A percentile compares a stretch with the other conserved stretches of the same genome.
phyloP scores from a whole-genome alignment of 1,140 invertebrate species.

The Drosophila tropicalis region DNA sequence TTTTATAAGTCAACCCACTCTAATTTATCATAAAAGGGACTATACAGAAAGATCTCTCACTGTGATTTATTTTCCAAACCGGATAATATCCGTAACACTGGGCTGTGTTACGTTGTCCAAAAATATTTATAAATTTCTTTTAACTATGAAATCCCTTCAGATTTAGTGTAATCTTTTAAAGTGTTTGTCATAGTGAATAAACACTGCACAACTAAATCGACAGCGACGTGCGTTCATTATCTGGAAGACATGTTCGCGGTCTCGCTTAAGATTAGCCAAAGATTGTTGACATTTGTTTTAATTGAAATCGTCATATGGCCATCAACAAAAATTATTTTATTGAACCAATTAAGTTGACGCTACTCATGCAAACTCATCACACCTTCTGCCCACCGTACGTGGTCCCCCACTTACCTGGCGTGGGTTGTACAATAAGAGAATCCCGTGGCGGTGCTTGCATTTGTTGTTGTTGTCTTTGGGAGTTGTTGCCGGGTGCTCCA shows the following conservation, averaged over 20 bases:
- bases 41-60: too few relatives aligned
- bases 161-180: too few relatives aligned
- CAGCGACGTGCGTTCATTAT: slow-evolving; percentile 35
- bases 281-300: slow-evolving; percentile 4
- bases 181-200: not conserved
- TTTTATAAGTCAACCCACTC: not conserved
- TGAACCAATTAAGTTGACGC: not conserved
- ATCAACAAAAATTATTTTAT: not conserved
- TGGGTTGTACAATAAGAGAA: slow-evolving; percentile 72
- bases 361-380: not conserved
- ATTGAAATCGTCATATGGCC: slow-evolving; percentile 20
- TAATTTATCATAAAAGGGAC: too few relatives aligned
- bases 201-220: slow-evolving; percentile 24
- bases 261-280: slow-evolving; percentile 41
- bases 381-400: too few relatives aligned
- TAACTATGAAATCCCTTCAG: too few relatives aligned
- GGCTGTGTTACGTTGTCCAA: too few relatives aligned
- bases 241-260: slow-evolving; percentile 32
- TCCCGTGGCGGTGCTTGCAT: slow-evolving; percentile 62
- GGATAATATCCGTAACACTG: too few relatives aligned
- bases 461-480: slow-evolving; percentile 2
- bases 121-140: not conserved
- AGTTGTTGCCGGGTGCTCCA: slow-evolving; percentile 11
- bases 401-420: slow-evolving; percentile 61
- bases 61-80: too few relatives aligned